phyloP scores from a whole-genome alignment of 2,797 vertebrate genomes.

The Myotis pilosus region DNA sequence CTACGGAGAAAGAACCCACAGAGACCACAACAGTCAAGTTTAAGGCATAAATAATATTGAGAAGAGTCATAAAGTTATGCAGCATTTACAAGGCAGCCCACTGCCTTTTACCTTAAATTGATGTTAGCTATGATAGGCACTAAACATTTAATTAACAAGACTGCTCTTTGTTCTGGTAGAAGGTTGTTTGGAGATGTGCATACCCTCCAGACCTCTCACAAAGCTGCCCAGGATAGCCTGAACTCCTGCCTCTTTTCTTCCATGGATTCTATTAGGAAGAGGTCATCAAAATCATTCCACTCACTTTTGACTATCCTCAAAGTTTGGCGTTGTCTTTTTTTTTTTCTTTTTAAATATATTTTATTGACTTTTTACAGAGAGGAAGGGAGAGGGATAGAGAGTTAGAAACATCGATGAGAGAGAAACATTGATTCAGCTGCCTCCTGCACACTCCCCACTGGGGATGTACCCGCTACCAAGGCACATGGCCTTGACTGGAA shows the following conservation, averaged over 20 bases:
- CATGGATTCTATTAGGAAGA: conserved; percentile 6
- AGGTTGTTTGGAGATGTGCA: conserved; percentile 39
- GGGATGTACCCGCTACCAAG: too few species aligned
- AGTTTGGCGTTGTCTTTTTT: not conserved
- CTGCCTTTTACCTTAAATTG: conserved; percentile 61
- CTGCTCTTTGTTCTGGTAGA: conserved; percentile 54
- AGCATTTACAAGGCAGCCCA: conserved; percentile 26
- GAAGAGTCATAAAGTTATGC: not conserved
- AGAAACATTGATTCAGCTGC: too few species aligned
- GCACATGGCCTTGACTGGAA: too few species aligned
- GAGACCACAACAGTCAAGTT: not conserved
- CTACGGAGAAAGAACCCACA: not conserved
- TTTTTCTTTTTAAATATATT: too few species aligned
- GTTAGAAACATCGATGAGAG: too few species aligned
- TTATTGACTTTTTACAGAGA: too few species aligned
- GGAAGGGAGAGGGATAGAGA: too few species aligned
- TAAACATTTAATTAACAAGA: conserved; percentile 68
- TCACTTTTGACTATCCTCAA: not conserved
- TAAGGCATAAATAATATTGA: conserved; percentile 30
- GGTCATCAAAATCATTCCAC: conserved; percentile 8
- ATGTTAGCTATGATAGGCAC: conserved; percentile 48
- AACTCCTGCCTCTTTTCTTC: not conserved
- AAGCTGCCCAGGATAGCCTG: not conserved
- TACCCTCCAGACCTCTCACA: not conserved
- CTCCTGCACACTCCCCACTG: too few species aligned